Evolutionary conservation across 2,888 invertebrate genomes (phyloP), one percentile per base, ranked within the genome.

Genomic region (Napeogenes sylphis): DNA sequence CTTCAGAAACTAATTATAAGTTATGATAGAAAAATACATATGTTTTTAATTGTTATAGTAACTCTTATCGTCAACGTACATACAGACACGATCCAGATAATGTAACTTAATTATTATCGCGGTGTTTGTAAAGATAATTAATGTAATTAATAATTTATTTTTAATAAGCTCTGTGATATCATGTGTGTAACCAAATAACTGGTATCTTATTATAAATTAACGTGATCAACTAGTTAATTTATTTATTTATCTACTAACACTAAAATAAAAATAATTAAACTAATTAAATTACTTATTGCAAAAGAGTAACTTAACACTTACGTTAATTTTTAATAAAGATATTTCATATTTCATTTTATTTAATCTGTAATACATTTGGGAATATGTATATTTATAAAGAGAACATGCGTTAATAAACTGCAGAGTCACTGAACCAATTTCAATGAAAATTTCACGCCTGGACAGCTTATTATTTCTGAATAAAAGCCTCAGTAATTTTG

Each of bases 401-500:
- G 59, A 56, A 46, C 57, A 63, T 57, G 59, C 61, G 62, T 66
- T 68, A 66, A 69, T 69, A 69, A 69, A 68, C 64, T 66, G 58
- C 56, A 62, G 64, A 68, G 63, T 66, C 64, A 66, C 64, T 69
- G 68, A 68, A 69, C 68, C 68, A 58, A 68, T 68, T 68, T 69
- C 68, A 69, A 69, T 69, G 68, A 69, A 68, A 69, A 69, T 69
- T 69, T 68, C 58, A 69, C 66, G 68, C 59, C 63, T 61, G 64
- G 62, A 68, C 64, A 68, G 62, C 66, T 64, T 69, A 68, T 68
- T 66, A 69, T 63, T 62, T 66, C 62, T 45, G 59, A 59, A 59
- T 67, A 67, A 68, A 66, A 65, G 59, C 65, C 58, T 60, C 64
- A 62, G 69, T 69, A 62, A 69, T 68, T 68, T 69, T 55, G 64